Base-by-base conservation (phyloP, 2,113 vertebrate species). In the Lepus timidus region DNA sequence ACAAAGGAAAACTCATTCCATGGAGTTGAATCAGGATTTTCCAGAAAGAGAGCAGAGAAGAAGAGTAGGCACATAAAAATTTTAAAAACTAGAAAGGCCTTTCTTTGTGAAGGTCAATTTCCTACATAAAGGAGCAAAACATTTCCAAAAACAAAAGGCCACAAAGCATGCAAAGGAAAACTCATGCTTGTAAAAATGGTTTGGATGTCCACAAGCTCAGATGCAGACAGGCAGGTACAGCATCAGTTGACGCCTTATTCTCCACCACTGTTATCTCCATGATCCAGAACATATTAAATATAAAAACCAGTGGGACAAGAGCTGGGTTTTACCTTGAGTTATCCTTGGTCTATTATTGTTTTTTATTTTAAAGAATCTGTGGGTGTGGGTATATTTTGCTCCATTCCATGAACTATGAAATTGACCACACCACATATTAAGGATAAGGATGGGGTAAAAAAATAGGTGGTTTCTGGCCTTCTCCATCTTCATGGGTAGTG, bases 1-100 rank as follows among this genome's bases (percentile, higher is more conserved):
- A 85, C 87, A 93, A 67, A 81, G 20, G 70, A 91, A 74, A 88
- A 44, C 19, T 65, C n/a, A 14, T 88, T 61, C 55, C 20, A 31
- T 80, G 27, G 65, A 49, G 8, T 55, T 84, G 64, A 85, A 0
- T 86, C 84, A 76, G 10, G 83, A 87, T 83, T 79, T 85, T 70
- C 31, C 71, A 55, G 17, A 68, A 91, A 84, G 36, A 88, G 2
- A 58, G 3, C 23, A 71, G 33, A 80, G 13, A 31, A 71, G 68
- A 62, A 39, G 29, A 3, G 20, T 58, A 33, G 91, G 39, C 3
- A 33, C 80, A 84, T 70, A 39, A 93, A 88, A 65, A 81, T 44
- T 87, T 81, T 62, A 71, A 68, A 86, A 71, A 71, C 79, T 87
- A 20, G 51, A 51, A 93, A 27, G n/a, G 13, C 11, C 31, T 11